These are phyloP conservation scores for Acestrorhynchus altus DNA, from an alignment of 2,797 vertebrate genomes.

Conservation along the genomic window DNA sequence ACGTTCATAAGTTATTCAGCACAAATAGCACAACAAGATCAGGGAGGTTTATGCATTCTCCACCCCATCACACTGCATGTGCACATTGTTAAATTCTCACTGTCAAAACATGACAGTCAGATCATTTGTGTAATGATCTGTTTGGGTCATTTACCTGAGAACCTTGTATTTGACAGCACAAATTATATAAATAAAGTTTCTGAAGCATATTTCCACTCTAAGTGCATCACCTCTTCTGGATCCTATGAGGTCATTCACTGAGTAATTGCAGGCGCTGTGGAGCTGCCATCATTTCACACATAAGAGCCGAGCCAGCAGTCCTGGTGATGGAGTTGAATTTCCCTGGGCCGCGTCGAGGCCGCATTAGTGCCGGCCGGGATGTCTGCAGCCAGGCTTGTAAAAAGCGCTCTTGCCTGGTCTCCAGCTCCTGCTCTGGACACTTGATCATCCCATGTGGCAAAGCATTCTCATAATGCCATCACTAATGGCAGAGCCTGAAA, in stretches of 20 bases:
- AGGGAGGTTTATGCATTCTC: background rate
- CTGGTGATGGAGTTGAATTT: constrained; percentile 59
- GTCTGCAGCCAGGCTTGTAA: constrained; percentile 48
- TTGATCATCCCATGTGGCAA: constrained; percentile 49
- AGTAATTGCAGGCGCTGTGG: constrained; percentile 57
- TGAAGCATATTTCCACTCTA: constrained; percentile 38
- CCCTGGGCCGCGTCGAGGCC: constrained; percentile 28
- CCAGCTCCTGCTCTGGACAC: constrained; percentile 51
- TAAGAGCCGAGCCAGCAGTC: constrained; percentile 57
- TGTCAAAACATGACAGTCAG: too few relatives aligned
- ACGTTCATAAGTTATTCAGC: constrained; percentile 71
- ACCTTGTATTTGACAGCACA: constrained; percentile 15
- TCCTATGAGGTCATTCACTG: constrained; percentile 56
- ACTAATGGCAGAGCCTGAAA: constrained; percentile 51
- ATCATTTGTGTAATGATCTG: too few relatives aligned
- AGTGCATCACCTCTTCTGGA: constrained; percentile 43
- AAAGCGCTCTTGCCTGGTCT: constrained; percentile 28
- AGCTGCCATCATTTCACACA: constrained; percentile 58
- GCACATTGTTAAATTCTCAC: background rate
- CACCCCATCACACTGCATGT: background rate
- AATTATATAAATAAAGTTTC: constrained; percentile 23
- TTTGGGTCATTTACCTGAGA: too few relatives aligned
- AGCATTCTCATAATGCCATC: constrained; percentile 52
- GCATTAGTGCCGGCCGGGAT: constrained; percentile 55
- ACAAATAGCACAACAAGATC: constrained; percentile 51